phyloP scores from a whole-genome alignment of 2,797 vertebrate genomes.

The Molossus molossus region DNA sequence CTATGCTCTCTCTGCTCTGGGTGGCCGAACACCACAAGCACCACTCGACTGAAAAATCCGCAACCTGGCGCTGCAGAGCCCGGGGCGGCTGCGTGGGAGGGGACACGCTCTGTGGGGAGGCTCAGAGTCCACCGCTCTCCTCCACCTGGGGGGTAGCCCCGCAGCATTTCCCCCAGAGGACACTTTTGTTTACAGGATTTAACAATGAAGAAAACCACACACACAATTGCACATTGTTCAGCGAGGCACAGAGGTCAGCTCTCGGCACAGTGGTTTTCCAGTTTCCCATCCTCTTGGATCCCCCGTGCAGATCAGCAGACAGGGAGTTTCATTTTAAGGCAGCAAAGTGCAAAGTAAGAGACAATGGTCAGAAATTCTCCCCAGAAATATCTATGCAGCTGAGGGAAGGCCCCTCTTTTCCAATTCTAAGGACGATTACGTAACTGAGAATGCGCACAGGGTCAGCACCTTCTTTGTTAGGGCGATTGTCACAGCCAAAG shows the following conservation, averaged over 20 bases:
- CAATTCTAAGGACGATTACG: not conserved
- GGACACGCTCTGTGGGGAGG: not conserved
- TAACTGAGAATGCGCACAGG: not conserved
- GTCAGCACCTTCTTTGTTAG: not conserved
- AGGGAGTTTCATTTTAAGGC: not conserved
- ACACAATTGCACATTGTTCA: constrained; percentile 46
- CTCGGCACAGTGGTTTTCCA: constrained; percentile 50
- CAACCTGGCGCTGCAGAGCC: constrained; percentile 47
- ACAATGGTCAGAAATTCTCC: not conserved
- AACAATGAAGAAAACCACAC: constrained; percentile 1
- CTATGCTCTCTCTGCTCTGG: constrained; percentile 44
- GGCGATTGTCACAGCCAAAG: no score
- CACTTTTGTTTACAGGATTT: constrained; percentile 72
- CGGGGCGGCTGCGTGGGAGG: accelerated
- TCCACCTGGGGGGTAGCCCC: constrained; percentile 34
- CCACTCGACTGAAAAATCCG: constrained; percentile 23
- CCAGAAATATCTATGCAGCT: not conserved
- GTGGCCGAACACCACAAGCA: constrained; percentile 64
- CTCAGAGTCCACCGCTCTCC: not conserved
- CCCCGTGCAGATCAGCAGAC: not conserved
- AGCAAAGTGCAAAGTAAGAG: constrained; percentile 18
- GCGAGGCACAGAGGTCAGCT: not conserved
- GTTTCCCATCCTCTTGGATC: constrained; percentile 30
- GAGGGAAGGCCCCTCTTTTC: not conserved
- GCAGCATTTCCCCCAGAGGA: not conserved